Base-by-base conservation (phyloP, 2,113 vertebrate species). In the Gadus macrocephalus region DNA sequence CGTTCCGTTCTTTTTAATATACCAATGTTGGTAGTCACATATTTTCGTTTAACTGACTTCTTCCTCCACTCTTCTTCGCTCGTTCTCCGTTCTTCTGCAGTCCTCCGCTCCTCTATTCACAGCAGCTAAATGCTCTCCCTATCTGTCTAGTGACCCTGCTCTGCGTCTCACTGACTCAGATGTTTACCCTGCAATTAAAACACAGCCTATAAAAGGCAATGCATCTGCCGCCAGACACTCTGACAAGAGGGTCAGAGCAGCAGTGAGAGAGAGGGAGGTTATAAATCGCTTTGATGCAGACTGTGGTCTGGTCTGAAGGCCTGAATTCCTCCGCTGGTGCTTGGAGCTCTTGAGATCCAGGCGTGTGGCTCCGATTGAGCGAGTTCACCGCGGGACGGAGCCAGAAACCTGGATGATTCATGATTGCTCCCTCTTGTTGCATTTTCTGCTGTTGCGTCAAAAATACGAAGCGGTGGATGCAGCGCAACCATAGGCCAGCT, bases 161-260 rank as follows among this genome's bases (percentile, higher is more conserved):
- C 72, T 70, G 76, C 82, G 82, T 89, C 87, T 81, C 73, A 74
- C 78, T 73, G 72, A 78, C 80, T 81, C 79, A 71, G 73, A 78
- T 91, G 90, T 93, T 92, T 91, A 88, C 87, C 69, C 75, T 67
- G 66, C 85, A 91, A 92, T 91, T 91, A 91, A 91, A 92, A 90
- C 86, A 90, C 77, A 76, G 90, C 87, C 92, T 92, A 90, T 92
- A 92, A 92, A 93, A 92, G 91, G 91, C 85, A 91, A 91, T 73
- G 78, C 75, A 81, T 86, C 20, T 49, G 71, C 71, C 81, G 86
- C 90, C 88, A 93, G 88, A 92, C 84, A 63, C 87, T 68, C 87
- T 68, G 73, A 75, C 75, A 16, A 80, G 81, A 81, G 76, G 88
- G 86, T 81, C 80, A 55, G 78, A 77, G 67, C 80, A 77, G 81